Conservation (phyloP, 2,113 vertebrate species). For the Collichthys lucidus region DNA sequence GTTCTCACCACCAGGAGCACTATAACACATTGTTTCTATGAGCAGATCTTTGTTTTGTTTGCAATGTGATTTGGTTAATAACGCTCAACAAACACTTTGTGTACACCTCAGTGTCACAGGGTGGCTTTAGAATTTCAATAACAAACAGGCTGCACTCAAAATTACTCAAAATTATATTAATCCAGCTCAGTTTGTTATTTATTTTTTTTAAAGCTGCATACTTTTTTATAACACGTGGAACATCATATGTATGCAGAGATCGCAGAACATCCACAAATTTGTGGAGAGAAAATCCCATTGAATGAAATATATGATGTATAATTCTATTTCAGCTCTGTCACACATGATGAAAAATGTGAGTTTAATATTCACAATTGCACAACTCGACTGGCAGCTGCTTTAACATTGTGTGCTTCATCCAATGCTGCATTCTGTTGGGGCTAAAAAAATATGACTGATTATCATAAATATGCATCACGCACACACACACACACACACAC, state of each 20-base stretch:
- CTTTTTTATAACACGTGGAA: neutral
- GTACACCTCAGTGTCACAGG: neutral
- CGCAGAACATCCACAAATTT: neutral
- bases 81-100: neutral
- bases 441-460: conserved; percentile 34
- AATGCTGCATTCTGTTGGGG: conserved; percentile 18
- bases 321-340: conserved; percentile 48
- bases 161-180: neutral
- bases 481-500: too few relatives aligned
- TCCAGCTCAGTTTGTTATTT: neutral
- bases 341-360: conserved; percentile 39
- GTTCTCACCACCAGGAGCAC: neutral
- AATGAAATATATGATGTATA: conserved; percentile 9
- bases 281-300: conserved; percentile 10
- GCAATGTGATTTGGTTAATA: neutral
- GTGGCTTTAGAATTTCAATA: neutral
- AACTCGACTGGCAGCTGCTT: conserved; percentile 39
- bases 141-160: neutral
- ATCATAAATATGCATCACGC: conserved; percentile 65
- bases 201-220: neutral
- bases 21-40: neutral
- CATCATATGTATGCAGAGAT: neutral
- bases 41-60: neutral
- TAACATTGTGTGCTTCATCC: conserved; percentile 26
- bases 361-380: conserved; percentile 43